Conservation (phyloP, 2,888 invertebrate genomes). For the Lycia hirtaria region DNA sequence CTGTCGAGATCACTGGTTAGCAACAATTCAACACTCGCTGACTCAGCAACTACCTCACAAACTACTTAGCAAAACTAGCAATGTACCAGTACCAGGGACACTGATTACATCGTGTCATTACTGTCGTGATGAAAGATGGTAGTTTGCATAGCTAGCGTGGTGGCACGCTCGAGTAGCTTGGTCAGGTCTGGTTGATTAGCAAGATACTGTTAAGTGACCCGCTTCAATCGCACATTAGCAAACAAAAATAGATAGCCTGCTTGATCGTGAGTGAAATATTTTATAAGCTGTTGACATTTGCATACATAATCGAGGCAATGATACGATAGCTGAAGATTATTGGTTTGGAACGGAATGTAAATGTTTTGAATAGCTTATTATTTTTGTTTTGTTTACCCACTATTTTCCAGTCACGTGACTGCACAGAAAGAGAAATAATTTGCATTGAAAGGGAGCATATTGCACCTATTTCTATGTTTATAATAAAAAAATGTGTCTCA, state of each 20-base stretch:
- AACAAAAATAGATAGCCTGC: conserved; percentile 47
- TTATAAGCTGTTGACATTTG: conserved; percentile 37
- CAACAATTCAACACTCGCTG: conserved; percentile 57
- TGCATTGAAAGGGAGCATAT: no score
- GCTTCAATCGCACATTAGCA: conserved; percentile 52
- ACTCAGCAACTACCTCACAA: conserved; percentile 44
- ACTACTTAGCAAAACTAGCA: conserved; percentile 45
- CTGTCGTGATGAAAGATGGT: conserved; percentile 40
- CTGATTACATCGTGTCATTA: conserved; percentile 44
- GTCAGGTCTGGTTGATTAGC: conserved; percentile 55
- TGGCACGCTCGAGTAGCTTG: conserved; percentile 53
- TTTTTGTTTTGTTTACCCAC: background rate
- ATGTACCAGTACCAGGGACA: conserved; percentile 52
- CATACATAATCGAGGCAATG: conserved; percentile 25
- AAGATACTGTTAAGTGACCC: conserved; percentile 68
- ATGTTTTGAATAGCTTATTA: background rate
- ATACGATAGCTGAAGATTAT: conserved; percentile 14
- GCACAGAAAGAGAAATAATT: no score
- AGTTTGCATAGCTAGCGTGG: conserved; percentile 49
- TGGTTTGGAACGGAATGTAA: conserved; percentile 8
- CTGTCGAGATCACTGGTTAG: conserved; percentile 62
- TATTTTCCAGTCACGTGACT: background rate
- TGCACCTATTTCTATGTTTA: no score
- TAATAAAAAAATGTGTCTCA: no score
- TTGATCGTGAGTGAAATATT: conserved; percentile 39